Evolutionary conservation across 2,797 vertebrate species (phyloP), one percentile per base, ranked within the genome.

Genomic region (Tadarida brasiliensis): DNA sequence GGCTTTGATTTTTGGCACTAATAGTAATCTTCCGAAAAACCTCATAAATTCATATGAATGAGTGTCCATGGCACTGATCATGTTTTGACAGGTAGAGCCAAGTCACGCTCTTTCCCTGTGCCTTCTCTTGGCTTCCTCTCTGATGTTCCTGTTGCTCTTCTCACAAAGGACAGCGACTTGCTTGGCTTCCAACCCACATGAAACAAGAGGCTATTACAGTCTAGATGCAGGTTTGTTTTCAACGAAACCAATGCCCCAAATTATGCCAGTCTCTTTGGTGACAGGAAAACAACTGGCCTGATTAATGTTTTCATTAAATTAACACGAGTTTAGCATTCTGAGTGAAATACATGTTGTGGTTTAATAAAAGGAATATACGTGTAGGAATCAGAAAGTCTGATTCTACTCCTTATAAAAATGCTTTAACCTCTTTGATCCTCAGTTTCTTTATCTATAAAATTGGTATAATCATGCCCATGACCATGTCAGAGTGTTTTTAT

Each of bases 101-200:
- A 97, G 97, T 98, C 98, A 97, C 94, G 95, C n/a, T 95, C 89
- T 95, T 97, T 97, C 96, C 96, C 96, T 94, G 88, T 95, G 85
- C 70, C 97, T 95, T 93, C 94, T 84, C 74, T 96, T 97, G 98
- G 97, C 97, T 97, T 54, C 3, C 0, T 1, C 85, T 95, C 96
- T 80, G 44, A 89, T 65, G 88, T 97, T 92, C 92, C 76, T 49
- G 68, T 81, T 97, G 96, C 90, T 96, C 57, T 96, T 96, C 65
- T 76, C 87, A 76, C 74, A 96, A 94, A 97, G 85, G 95, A 94
- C 87, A 92, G 96, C 71, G 63, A 71, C 49, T 94, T 81, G 54
- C 19, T 96, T 87, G 78, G 39, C 49, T 93, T 96, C 73, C n/a
- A 87, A 65, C 19, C 14, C 92, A 86, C n/a, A 24, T 2, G 20